These are phyloP conservation scores for Cheilosia soror DNA, from an alignment of 2,888 invertebrate genomes.

Conservation along the genomic window DNA sequence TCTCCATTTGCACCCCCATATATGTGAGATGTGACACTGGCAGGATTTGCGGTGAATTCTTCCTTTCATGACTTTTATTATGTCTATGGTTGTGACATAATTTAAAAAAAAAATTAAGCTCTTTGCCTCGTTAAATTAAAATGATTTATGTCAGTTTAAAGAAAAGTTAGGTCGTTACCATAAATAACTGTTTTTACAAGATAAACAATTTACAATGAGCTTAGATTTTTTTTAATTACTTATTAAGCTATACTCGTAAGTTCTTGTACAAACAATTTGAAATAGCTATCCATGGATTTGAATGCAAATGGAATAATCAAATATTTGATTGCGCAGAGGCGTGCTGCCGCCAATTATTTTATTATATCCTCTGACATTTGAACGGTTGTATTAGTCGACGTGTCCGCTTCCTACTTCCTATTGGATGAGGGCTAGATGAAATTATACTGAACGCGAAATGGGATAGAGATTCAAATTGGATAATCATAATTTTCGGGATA, in stretches of 20 bases:
- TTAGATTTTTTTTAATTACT: slow-evolving; percentile 13
- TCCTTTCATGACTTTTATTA: slow-evolving; percentile 14
- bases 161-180: neutral
- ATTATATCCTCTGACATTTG: slow-evolving; percentile 3
- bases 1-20: neutral
- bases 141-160: slow-evolving; percentile 13
- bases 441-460: neutral
- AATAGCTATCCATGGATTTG: neutral
- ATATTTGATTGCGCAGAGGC: slow-evolving; percentile 34
- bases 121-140: neutral
- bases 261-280: neutral
- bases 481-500: slow-evolving; percentile 7
- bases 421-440: slow-evolving; percentile 11
- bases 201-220: slow-evolving; percentile 2
- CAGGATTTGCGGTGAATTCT: slow-evolving; percentile 22
- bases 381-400: neutral
- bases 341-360: slow-evolving; percentile 15
- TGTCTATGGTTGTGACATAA: slow-evolving; percentile 17
- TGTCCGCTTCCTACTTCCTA: slow-evolving; percentile 23
- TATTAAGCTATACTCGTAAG: neutral
- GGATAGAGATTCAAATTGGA: neutral
- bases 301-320: slow-evolving; percentile 44
- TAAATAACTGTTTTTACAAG: neutral
- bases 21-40: neutral
- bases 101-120: slow-evolving; percentile 13